phyloP scores from a whole-genome alignment of 2,797 vertebrate species.

The Parambassis ranga region DNA sequence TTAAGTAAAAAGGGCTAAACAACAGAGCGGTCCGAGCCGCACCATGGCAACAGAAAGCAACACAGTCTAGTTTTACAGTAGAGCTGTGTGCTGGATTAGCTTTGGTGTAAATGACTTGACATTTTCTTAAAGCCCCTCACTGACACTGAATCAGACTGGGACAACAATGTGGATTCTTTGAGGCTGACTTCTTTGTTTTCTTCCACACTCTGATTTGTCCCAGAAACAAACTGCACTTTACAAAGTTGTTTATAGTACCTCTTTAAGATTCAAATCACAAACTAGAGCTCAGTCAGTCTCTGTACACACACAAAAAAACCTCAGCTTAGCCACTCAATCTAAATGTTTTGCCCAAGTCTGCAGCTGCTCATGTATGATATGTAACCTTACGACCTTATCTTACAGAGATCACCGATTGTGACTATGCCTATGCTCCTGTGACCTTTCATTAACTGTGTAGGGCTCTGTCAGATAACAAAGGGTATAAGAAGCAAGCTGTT shows the following conservation, averaged over 20 bases:
- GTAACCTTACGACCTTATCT: too few relatives aligned
- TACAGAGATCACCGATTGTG: too few relatives aligned
- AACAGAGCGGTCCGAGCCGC: background rate
- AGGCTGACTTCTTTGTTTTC: background rate
- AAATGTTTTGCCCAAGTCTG: background rate
- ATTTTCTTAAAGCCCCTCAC: constrained; percentile 24
- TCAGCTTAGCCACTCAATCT: background rate
- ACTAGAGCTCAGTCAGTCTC: background rate
- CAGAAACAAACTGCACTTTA: constrained; percentile 2
- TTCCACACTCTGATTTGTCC: background rate
- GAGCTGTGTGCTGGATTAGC: constrained; percentile 5
- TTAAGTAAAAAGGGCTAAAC: background rate
- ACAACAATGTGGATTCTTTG: background rate
- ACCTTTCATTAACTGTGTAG: too few relatives aligned
- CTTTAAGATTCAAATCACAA: constrained; percentile 30
- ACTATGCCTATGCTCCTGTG: too few relatives aligned
- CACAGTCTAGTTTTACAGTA: background rate
- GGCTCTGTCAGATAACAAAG: too few relatives aligned
- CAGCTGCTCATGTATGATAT: too few relatives aligned
- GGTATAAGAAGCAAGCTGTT: too few relatives aligned
- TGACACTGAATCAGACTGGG: constrained; percentile 1
- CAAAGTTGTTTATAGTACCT: background rate
- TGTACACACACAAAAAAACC: background rate
- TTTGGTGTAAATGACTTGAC: constrained; percentile 25
- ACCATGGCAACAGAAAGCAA: constrained; percentile 18